Evolutionary conservation across 2,888 invertebrate species (phyloP).

Genomic region (Drosophila demipolita): DNA sequence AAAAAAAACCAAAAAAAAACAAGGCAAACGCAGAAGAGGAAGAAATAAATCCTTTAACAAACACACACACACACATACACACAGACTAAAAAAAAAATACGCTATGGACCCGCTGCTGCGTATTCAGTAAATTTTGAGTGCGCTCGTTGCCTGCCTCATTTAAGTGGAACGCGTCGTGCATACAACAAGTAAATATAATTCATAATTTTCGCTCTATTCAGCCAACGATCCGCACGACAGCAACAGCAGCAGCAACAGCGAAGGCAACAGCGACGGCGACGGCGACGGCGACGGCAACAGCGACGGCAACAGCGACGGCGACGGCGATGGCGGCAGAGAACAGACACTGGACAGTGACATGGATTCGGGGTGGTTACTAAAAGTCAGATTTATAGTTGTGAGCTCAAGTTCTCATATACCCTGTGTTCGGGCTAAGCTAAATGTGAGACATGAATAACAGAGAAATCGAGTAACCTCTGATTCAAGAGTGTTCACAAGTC

Average conservation of each 20-base stretch:
- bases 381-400: slow-evolving; percentile 23
- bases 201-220: slow-evolving; percentile 73
- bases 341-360: slow-evolving; percentile 16
- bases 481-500: neutral
- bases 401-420: slow-evolving; percentile 14
- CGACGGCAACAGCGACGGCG: neutral
- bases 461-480: neutral
- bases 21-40: slow-evolving; percentile 4
- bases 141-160: slow-evolving; percentile 57
- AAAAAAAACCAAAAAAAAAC: slow-evolving; percentile 10
- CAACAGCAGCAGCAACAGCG: neutral
- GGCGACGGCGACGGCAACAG: slow-evolving; percentile 21
- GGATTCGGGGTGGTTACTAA: slow-evolving; percentile 26
- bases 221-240: slow-evolving; percentile 33
- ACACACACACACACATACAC: neutral
- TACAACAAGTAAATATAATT: slow-evolving; percentile 78
- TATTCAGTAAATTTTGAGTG: slow-evolving; percentile 59
- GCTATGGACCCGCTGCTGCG: slow-evolving; percentile 42
- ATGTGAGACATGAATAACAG: neutral
- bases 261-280: slow-evolving; percentile 5
- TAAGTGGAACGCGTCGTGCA: slow-evolving; percentile 59
- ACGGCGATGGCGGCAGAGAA: slow-evolving; percentile 1
- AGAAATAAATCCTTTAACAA: slow-evolving; percentile 52
- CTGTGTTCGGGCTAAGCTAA: neutral
- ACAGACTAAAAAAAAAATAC: slow-evolving; percentile 21